Percentiles rank a stretch among this genome's conserved stretches.
These are phyloP conservation scores for Falco concolor DNA, from an alignment of 2,797 vertebrate genomes.

Conservation along the genomic window DNA sequence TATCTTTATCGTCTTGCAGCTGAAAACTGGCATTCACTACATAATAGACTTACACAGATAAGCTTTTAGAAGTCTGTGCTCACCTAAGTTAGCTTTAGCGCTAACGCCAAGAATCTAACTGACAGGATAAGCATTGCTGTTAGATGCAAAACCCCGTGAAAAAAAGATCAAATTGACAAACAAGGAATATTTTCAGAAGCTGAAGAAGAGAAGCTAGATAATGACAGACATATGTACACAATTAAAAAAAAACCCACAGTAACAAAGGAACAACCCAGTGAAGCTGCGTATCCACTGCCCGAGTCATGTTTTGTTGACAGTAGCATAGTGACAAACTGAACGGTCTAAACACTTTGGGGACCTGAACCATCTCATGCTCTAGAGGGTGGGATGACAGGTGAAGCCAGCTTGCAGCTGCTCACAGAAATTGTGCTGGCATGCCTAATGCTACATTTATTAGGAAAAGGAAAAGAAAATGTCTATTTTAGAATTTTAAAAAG, in stretches of 20 bases:
- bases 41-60: neutral
- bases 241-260: neutral
- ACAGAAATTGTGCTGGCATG: neutral
- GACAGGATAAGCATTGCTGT: neutral
- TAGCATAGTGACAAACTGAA: neutral
- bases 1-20: neutral
- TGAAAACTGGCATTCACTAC: neutral
- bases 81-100: neutral
- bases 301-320: neutral
- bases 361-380: neutral
- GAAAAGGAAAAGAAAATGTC: too few species aligned
- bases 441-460: neutral
- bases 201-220: neutral
- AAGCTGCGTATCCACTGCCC: neutral
- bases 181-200: neutral
- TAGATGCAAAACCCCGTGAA: neutral
- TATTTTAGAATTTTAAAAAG: neutral
- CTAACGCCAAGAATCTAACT: slow-evolving; percentile 15
- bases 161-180: neutral
- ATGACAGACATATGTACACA: neutral
- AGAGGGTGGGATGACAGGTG: neutral
- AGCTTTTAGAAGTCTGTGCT: neutral
- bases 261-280: neutral
- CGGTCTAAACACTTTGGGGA: neutral
- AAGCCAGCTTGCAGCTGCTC: neutral